These are phyloP conservation scores for Mormyrus hasselquistii DNA, from an alignment of 2,797 vertebrate genomes.

Conservation along the genomic window DNA sequence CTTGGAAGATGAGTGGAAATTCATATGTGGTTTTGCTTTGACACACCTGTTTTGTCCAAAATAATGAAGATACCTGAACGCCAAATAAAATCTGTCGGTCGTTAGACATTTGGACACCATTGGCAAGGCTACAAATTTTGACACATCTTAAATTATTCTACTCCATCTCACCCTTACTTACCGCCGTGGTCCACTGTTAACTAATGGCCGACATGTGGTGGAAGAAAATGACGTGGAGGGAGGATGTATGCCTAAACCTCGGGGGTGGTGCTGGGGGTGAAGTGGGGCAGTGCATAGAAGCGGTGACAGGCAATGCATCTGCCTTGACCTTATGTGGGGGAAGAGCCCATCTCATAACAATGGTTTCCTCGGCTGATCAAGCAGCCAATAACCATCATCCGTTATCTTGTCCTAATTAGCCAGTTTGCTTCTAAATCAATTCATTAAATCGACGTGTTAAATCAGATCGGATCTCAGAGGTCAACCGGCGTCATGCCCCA, in stretches of 20 bases:
- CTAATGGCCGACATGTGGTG: neutral
- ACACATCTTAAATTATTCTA: neutral
- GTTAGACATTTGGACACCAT: neutral
- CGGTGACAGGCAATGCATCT: neutral
- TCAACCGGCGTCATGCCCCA: neutral
- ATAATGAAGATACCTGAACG: neutral
- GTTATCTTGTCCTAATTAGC: slow-evolving; percentile 62
- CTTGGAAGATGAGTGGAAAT: neutral
- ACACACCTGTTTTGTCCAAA: neutral
- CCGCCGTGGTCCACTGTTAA: neutral
- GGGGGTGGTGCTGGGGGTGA: neutral
- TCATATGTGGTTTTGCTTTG: neutral
- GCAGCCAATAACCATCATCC: slow-evolving; percentile 57
- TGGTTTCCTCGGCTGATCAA: slow-evolving; percentile 47
- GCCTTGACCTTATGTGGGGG: neutral
- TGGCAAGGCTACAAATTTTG: neutral
- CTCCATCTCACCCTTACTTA: neutral
- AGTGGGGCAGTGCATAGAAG: neutral
- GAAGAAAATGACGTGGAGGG: neutral
- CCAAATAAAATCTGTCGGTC: neutral
- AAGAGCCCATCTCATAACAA: neutral
- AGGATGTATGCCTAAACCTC: neutral
- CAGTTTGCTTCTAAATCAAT: slow-evolving; percentile 39
- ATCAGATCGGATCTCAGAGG: slow-evolving; percentile 39
- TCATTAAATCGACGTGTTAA: slow-evolving; percentile 52